A percentile compares a stretch with the other conserved stretches of the same genome.
Evolutionary conservation across 2,797 vertebrate genomes (phyloP).

Genomic region (Hypotaenidia okinawae): DNA sequence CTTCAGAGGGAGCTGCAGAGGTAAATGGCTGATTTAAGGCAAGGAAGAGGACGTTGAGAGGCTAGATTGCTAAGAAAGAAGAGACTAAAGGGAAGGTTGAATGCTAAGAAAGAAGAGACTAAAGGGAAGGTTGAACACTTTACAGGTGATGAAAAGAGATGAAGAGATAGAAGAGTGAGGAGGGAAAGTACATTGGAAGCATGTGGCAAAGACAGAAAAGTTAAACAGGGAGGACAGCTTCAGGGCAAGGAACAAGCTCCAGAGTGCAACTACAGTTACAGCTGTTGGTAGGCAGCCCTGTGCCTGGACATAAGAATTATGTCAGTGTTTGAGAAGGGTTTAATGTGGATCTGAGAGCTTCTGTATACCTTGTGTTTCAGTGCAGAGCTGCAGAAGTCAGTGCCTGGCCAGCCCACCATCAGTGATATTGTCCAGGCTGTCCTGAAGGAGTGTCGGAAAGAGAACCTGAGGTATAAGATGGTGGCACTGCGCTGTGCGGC

Average conservation of each 20-base stretch:
- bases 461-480: conserved; percentile 91
- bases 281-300: rapidly evolving
- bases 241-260: background rate
- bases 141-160: background rate
- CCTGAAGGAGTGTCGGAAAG: conserved; percentile 92
- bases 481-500: conserved; percentile 87
- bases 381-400: conserved; percentile 85
- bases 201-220: background rate
- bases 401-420: conserved; percentile 85
- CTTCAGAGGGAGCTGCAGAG: background rate
- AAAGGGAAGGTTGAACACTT: background rate
- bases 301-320: background rate
- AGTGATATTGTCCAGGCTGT: conserved; percentile 86
- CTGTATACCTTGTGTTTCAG: conserved; percentile 71
- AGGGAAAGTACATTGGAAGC: background rate
- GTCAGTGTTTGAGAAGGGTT: rapidly evolving
- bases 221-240: background rate
- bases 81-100: background rate
- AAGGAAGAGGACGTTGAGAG: background rate
- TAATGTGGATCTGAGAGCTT: background rate
- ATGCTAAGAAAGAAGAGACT: background rate
- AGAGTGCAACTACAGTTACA: background rate
- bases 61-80: background rate
- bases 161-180: background rate
- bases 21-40: background rate